Evolutionary conservation across 2,113 vertebrate species (phyloP).

Genomic region (Pterophyllum scalare): DNA sequence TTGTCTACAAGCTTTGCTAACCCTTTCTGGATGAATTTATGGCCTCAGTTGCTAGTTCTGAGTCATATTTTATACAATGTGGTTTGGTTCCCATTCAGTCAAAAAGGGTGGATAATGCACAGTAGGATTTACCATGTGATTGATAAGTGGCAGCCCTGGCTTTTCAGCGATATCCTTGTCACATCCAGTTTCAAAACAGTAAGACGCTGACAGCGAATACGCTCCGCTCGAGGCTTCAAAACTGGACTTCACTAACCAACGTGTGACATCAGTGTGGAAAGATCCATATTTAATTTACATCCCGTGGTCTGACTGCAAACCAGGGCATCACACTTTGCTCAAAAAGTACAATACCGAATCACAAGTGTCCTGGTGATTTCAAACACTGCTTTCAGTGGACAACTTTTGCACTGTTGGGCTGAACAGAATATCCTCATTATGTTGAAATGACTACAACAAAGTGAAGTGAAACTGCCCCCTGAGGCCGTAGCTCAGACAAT

Average conservation of each 20-base stretch:
- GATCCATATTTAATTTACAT: background rate
- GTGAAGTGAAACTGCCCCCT: conserved; percentile 7
- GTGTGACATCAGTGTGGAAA: background rate
- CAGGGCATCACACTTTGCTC: background rate
- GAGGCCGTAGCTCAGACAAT: conserved; percentile 27
- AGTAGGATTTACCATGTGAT: background rate
- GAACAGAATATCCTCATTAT: background rate
- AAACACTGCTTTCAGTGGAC: background rate
- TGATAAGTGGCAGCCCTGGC: background rate
- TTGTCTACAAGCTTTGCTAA: background rate
- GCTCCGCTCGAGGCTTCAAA: background rate
- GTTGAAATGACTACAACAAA: background rate
- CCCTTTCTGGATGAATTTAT: background rate
- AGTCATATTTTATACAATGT: background rate
- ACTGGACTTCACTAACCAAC: background rate
- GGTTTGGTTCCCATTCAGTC: background rate
- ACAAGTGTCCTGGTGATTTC: background rate
- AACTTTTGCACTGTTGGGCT: background rate
- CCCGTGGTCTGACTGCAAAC: background rate
- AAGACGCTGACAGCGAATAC: background rate
- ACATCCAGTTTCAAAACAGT: background rate
- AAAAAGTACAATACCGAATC: background rate
- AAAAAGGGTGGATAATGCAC: background rate
- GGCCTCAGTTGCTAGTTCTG: background rate
- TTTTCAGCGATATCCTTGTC: background rate